Conservation (phyloP, 2,113 vertebrate species). For the Noctilio leporinus region DNA sequence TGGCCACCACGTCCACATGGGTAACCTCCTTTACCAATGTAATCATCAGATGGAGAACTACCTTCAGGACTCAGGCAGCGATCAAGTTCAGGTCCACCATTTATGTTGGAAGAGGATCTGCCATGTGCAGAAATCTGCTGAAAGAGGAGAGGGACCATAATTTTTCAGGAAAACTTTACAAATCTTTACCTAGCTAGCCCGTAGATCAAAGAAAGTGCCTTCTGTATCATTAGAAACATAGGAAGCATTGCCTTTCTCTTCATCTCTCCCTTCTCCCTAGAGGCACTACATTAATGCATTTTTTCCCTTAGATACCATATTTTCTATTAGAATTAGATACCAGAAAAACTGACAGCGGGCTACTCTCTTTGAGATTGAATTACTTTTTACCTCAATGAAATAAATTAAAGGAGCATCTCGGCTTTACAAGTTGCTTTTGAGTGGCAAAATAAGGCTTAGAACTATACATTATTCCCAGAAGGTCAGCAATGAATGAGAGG, state of each 20-base stretch:
- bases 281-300: background rate
- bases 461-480: background rate
- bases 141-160: background rate
- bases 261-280: background rate
- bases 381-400: background rate
- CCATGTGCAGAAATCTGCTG: slow-evolving; percentile 83
- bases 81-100: slow-evolving; percentile 83
- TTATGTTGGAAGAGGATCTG: slow-evolving; percentile 85
- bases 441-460: background rate
- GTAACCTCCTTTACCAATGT: background rate
- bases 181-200: background rate
- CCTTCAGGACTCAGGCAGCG: slow-evolving; percentile 88
- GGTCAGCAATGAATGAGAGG: too few species aligned
- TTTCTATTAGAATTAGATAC: background rate
- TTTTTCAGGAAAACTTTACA: background rate
- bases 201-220: background rate
- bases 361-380: background rate
- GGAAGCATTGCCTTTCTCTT: background rate
- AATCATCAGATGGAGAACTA: slow-evolving; percentile 61
- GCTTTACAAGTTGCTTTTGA: background rate
- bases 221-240: too few species aligned
- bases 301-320: background rate
- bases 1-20: background rate
- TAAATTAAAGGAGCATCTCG: background rate
- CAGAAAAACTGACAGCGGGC: background rate